These are phyloP conservation scores for Zonitis immaculata DNA, from an alignment of 2,888 invertebrate species.

Conservation along the genomic window DNA sequence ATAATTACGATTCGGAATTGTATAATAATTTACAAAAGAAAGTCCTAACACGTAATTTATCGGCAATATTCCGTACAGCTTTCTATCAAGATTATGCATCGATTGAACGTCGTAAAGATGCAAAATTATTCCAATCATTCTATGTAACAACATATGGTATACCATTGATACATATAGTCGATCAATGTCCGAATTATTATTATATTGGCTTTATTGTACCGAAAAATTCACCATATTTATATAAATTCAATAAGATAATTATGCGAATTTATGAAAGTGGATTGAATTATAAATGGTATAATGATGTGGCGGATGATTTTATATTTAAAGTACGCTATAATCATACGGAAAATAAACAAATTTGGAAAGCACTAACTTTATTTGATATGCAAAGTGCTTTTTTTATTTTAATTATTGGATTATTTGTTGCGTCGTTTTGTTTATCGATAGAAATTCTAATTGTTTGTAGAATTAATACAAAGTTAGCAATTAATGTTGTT, in stretches of 20 bases:
- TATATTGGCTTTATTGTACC: neutral
- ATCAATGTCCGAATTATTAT: neutral
- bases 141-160: neutral
- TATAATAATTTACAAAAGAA: conserved; percentile 31
- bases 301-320: neutral
- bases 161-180: neutral
- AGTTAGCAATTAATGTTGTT: too few species aligned
- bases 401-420: neutral
- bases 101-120: neutral
- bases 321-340: neutral
- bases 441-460: too few species aligned
- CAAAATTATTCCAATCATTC: neutral
- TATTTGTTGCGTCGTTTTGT: too few species aligned
- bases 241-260: neutral
- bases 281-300: neutral
- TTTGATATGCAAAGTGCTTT: neutral
- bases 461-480: too few species aligned
- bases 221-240: neutral
- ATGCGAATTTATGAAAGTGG: too few species aligned
- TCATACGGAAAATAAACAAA: neutral
- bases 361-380: neutral
- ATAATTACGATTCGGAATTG: conserved; percentile 24
- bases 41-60: too few species aligned
- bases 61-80: neutral
- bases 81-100: neutral